Evolutionary conservation across 2,888 invertebrate genomes (phyloP), one percentile per base, ranked within the genome.

Genomic region (Litoditis marina): DNA sequence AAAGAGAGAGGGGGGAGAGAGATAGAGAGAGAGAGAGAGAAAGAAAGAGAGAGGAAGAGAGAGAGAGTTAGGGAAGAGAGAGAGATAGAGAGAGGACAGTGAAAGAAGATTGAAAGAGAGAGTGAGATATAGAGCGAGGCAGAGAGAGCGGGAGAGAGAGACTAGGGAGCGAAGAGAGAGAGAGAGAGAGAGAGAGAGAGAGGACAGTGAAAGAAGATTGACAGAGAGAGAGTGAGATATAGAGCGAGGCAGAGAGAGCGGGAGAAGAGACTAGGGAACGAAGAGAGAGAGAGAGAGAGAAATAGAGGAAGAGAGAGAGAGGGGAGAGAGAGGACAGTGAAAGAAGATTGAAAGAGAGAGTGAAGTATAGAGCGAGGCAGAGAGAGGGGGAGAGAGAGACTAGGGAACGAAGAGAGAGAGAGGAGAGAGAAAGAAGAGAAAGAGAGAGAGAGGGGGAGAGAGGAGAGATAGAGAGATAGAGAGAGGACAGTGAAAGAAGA

Each of bases 391-490:
- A 42, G n/a, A 36, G 50, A 27, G 51, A 13, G 57, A 28, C n/a
- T n/a, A n/a, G 47, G 30, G 47, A 57, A 30, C n/a, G 46, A 46
- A 39, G 31, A 28, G 30, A 57, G 44, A 36, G 27, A 49, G 42
- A 16, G 34, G 52, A 30, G 30, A 46, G 44, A 44, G 50, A 57
- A 52, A 32, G 34, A 28, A 55, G 59, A 61, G 63, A 60, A 56
- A 51, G 63, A 63, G 60, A 59, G 61, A 63, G 63, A 50, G 60
- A 56, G 39, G 34, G 51, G 54, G 47, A 25, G 32, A 47, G 47
- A 42, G 62, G 27, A 32, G 19, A 30, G 49, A 53, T 22, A 61
- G 61, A 67, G 60, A 50, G 36, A 30, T 22, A 57, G 42, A 13
- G 34, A 34, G 46, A 51, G 46, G 30, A 32, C 34, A 27, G 44